phyloP scores from a whole-genome alignment of 2,888 invertebrate species.

The Lepidonotus clava region DNA sequence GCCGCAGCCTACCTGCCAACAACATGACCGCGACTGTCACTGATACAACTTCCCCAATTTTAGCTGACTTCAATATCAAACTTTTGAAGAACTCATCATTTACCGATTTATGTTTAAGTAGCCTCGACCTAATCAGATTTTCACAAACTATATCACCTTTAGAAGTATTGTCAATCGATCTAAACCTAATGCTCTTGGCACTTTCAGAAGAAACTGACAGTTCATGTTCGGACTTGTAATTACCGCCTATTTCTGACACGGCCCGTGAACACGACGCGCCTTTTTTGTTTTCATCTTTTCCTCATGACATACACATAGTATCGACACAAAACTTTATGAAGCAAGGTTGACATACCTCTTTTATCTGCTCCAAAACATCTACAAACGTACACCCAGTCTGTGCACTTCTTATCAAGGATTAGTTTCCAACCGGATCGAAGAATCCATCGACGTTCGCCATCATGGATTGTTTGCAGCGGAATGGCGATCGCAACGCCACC shows the following conservation, averaged over 20 bases:
- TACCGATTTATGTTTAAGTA: no score
- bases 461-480: constrained; percentile 1
- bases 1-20: no score
- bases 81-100: no score
- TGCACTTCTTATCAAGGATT: constrained; percentile 10
- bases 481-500: neutral
- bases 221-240: constrained; percentile 51
- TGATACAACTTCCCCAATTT: no score
- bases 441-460: constrained; percentile 9
- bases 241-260: constrained; percentile 49
- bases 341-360: neutral
- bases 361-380: neutral
- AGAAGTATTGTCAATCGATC: no score
- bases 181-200: neutral
- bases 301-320: neutral
- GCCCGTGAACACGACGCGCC: constrained; percentile 22
- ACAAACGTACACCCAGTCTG: neutral
- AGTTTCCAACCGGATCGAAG: constrained; percentile 32
- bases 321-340: neutral
- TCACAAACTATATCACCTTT: no score
- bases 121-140: no score
- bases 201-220: neutral
- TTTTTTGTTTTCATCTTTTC: constrained; percentile 2
- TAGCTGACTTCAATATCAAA: no score
- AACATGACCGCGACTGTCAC: no score